Conservation (phyloP, 1,140 invertebrate genomes). For the Melanaphis sacchari region DNA sequence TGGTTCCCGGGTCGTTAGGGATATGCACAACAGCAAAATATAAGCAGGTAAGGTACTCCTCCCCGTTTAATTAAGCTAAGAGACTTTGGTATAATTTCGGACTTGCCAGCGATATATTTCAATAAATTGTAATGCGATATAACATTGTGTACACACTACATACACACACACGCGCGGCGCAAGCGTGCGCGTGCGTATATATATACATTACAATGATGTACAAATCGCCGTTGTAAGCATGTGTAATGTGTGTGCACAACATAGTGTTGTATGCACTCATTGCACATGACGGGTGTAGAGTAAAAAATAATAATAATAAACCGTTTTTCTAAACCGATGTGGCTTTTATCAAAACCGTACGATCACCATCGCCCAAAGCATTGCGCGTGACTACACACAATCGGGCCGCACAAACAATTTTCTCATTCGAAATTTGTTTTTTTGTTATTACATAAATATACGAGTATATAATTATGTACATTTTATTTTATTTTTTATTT, state of each 20-base stretch:
- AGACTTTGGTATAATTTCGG: neutral
- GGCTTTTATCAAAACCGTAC: neutral
- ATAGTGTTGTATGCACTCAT: neutral
- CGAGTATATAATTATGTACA: too few species aligned
- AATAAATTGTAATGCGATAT: neutral
- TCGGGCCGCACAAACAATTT: neutral
- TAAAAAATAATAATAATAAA: neutral
- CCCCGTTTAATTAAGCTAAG: slow-evolving; percentile 26
- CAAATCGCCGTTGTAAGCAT: neutral
- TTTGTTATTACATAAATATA: neutral
- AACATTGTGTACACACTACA: too few species aligned
- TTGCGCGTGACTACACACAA: neutral
- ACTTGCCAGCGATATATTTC: neutral
- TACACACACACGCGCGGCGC: too few species aligned
- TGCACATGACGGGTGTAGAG: neutral
- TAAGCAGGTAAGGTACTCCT: neutral
- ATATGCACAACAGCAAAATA: neutral
- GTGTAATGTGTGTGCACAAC: neutral
- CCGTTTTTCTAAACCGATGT: neutral
- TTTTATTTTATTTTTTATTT: neutral
- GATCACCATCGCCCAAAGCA: neutral
- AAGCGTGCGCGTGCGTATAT: too few species aligned
- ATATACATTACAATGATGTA: neutral
- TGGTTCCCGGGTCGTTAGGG: neutral
- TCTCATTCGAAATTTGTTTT: neutral